A percentile compares a stretch with the other conserved stretches of the same genome.
These are phyloP conservation scores for Heliconius aoede DNA, from an alignment of 2,888 invertebrate species.

Conservation along the genomic window DNA sequence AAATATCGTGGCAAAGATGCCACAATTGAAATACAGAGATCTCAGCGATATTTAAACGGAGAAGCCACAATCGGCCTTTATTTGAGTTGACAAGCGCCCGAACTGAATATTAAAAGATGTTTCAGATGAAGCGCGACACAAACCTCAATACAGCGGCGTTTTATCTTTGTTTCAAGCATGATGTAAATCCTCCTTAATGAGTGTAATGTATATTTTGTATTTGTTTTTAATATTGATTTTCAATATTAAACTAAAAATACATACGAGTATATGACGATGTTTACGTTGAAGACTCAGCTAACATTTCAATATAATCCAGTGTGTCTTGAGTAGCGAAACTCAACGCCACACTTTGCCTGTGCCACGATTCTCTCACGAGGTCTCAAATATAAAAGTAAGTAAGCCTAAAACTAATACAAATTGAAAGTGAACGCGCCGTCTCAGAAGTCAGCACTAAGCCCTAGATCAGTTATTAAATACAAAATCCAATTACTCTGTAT, in stretches of 20 bases:
- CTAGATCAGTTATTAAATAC: slow-evolving; percentile 15
- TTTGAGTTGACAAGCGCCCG: slow-evolving; percentile 1
- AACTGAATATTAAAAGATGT: slow-evolving; percentile 12
- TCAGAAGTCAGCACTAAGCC: not conserved
- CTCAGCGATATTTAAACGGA: slow-evolving; percentile 10
- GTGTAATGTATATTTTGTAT: not conserved
- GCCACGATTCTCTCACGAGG: too few species aligned
- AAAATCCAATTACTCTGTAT: slow-evolving; percentile 22
- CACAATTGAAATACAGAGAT: slow-evolving; percentile 7
- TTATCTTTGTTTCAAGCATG: not conserved
- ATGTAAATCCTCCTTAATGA: not conserved
- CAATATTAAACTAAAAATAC: too few species aligned
- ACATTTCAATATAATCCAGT: too few species aligned
- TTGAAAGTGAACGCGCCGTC: not conserved
- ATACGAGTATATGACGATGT: too few species aligned
- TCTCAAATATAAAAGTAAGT: not conserved
- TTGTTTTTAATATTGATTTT: not conserved
- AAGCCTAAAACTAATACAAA: not conserved
- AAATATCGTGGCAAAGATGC: not conserved
- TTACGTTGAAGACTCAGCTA: too few species aligned
- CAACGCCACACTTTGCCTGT: too few species aligned
- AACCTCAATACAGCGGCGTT: not conserved
- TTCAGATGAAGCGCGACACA: slow-evolving; percentile 10
- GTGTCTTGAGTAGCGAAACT: too few species aligned
- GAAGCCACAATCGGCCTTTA: slow-evolving; percentile 20